Evolutionary conservation across 1,140 invertebrate genomes (phyloP).

Genomic region (Drosophila persimilis): DNA sequence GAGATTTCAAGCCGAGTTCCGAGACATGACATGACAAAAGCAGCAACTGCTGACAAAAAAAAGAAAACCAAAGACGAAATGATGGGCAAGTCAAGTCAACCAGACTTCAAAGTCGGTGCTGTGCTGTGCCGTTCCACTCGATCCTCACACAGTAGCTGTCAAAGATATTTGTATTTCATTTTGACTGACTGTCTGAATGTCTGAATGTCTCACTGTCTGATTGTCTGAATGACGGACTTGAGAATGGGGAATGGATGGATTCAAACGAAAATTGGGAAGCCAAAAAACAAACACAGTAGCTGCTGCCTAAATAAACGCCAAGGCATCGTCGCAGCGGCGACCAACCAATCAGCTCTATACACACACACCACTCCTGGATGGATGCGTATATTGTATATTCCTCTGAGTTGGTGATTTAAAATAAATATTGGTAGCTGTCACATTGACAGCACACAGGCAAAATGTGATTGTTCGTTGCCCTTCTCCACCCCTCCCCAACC

Average conservation of each 20-base stretch:
- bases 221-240: slow-evolving; percentile 31
- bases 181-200: slow-evolving; percentile 51
- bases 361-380: slow-evolving; percentile 5
- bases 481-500: slow-evolving; percentile 20
- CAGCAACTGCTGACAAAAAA: slow-evolving; percentile 9
- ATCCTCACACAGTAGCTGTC: slow-evolving; percentile 67
- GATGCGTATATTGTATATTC: slow-evolving; percentile 13
- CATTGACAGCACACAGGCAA: slow-evolving; percentile 72
- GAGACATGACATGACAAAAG: slow-evolving; percentile 60
- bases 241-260: slow-evolving; percentile 38
- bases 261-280: slow-evolving; percentile 63
- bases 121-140: slow-evolving; percentile 18
- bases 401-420: slow-evolving; percentile 69
- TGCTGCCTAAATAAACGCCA: slow-evolving; percentile 71
- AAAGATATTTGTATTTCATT: slow-evolving; percentile 80
- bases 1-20: slow-evolving; percentile 56
- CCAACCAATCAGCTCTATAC: slow-evolving; percentile 35
- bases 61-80: slow-evolving; percentile 39
- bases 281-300: slow-evolving; percentile 78
- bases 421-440: slow-evolving; percentile 80
- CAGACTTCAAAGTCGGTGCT: slow-evolving; percentile 74
- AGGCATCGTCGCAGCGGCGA: background rate
- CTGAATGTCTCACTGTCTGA: slow-evolving; percentile 11
- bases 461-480: slow-evolving; percentile 69
- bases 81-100: slow-evolving; percentile 46